These are phyloP conservation scores for Psylliodes chrysocephalus DNA, from an alignment of 2,888 invertebrate species.

Conservation along the genomic window DNA sequence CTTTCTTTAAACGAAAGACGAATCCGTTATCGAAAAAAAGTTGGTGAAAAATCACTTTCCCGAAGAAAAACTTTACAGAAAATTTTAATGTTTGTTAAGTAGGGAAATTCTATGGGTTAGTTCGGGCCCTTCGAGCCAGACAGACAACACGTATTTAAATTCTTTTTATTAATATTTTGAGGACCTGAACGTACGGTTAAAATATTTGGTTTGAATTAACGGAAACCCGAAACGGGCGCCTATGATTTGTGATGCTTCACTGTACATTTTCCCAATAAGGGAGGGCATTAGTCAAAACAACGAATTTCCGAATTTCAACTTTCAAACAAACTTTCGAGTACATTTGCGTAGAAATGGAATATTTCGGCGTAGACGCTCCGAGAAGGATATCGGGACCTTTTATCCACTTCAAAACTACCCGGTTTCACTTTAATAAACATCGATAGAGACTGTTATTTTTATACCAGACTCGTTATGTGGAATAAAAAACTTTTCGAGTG, in stretches of 20 bases:
- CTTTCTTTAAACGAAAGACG: too few relatives aligned
- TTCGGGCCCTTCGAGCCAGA: too few relatives aligned
- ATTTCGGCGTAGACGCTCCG: constrained; percentile 18
- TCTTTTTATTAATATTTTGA: too few relatives aligned
- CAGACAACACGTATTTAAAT: too few relatives aligned
- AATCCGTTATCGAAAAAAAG: too few relatives aligned
- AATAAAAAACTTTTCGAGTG: constrained; percentile 2
- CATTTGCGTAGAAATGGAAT: constrained; percentile 32
- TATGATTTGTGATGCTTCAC: background rate
- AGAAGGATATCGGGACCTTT: constrained; percentile 16
- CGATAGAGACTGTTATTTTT: constrained; percentile 13
- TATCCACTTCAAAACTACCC: constrained; percentile 22
- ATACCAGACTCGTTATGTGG: background rate
- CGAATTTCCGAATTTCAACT: constrained; percentile 10
- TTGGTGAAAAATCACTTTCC: too few relatives aligned
- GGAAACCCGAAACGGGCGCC: too few relatives aligned
- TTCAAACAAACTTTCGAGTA: constrained; percentile 22
- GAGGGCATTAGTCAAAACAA: constrained; percentile 22
- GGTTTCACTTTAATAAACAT: constrained; percentile 22
- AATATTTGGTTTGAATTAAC: too few relatives aligned
- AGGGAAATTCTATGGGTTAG: too few relatives aligned
- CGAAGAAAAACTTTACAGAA: too few relatives aligned
- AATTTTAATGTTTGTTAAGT: too few relatives aligned
- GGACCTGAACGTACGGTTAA: too few relatives aligned
- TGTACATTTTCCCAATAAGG: constrained; percentile 3